Base-by-base conservation (phyloP, 2,797 vertebrate species). In the Urosaurus nigricauda region DNA sequence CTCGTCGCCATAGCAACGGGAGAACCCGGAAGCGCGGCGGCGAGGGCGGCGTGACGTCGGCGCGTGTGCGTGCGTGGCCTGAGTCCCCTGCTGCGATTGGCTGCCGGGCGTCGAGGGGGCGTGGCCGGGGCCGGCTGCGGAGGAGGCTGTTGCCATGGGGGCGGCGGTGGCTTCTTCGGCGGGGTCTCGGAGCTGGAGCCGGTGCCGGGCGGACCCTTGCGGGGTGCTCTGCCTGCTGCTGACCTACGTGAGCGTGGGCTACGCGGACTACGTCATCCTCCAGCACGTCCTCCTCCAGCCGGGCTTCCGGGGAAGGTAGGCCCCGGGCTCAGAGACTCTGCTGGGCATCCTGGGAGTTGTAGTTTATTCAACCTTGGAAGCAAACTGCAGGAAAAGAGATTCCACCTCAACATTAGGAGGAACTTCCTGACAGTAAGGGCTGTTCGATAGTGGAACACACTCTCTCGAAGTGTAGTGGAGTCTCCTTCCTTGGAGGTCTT, bases 181-280 rank as follows among this genome's bases (percentile, higher is more conserved):
- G 91, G 8, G 79, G 16, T 60, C 89, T 32, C 11, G 79, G 21
- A 71, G 88, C 51, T 58, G 88, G 77, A 83, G 77, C 32, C 35
- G 88, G 26, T 65, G 70, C 71, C 78, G 82, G 43, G 43, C 58
- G 43, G 97, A 98, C 47, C 97, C 95, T 43, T 98, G 97, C 93
- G 97, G 97, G 9, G 94, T 97, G 16, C 93, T 97, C 17, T 98
- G 97, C 73, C 89, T 98, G 9, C 90, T 98, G 88, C 92, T 98
- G 84, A 97, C 98, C 6, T 98, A 98, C 90, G 96, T 98, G 78
- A 98, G 98, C 92, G 97, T 98, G 2, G 97, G 97, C 63, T 98
- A 98, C 91, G 97, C 98, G 19, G 98, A 98, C 91, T 98, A 97
- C 87, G 97, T 98, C 92, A 97, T 98, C 73, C 93, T 98, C 32